Evolutionary conservation across 2,888 invertebrate species (phyloP).

Genomic region (Limulus polyphemus): DNA sequence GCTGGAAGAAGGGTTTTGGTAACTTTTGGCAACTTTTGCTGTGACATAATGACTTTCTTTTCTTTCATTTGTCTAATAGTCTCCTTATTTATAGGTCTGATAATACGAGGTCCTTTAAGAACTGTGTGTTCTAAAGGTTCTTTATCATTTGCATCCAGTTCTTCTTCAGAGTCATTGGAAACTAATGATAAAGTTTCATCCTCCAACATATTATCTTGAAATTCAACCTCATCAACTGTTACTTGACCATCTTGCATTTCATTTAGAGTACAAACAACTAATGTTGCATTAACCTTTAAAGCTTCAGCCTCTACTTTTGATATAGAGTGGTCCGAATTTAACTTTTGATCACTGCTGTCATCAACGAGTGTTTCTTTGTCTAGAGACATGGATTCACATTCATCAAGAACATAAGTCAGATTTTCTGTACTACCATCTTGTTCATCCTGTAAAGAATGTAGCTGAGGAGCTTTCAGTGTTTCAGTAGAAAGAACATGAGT

Average conservation of each 20-base stretch:
- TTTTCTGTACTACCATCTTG: constrained; percentile 17
- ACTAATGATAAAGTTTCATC: constrained; percentile 55
- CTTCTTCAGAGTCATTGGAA: constrained; percentile 58
- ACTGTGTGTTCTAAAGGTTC: constrained; percentile 1
- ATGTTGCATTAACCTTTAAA: too few species aligned
- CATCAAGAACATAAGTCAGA: constrained; percentile 1
- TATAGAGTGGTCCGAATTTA: too few species aligned
- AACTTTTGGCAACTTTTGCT: constrained; percentile 4
- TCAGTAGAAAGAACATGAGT: constrained; percentile 27
- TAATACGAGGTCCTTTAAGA: constrained; percentile 34
- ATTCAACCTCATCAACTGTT: too few species aligned
- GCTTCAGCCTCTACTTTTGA: too few species aligned
- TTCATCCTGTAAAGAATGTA: neutral
- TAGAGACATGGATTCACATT: too few species aligned
- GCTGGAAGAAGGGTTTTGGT: constrained; percentile 8
- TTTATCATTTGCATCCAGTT: constrained; percentile 37
- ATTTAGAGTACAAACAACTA: too few species aligned
- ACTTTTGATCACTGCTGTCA: too few species aligned
- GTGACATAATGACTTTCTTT: too few species aligned
- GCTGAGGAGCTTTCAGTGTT: constrained; percentile 50
- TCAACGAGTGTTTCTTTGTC: too few species aligned
- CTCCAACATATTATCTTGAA: constrained; percentile 42
- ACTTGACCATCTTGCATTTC: too few species aligned
- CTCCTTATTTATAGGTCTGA: constrained; percentile 38
- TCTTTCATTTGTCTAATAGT: constrained; percentile 5